These are phyloP conservation scores for Eulemur mongoz DNA, from an alignment of 2,797 vertebrate species.

Conservation along the genomic window DNA sequence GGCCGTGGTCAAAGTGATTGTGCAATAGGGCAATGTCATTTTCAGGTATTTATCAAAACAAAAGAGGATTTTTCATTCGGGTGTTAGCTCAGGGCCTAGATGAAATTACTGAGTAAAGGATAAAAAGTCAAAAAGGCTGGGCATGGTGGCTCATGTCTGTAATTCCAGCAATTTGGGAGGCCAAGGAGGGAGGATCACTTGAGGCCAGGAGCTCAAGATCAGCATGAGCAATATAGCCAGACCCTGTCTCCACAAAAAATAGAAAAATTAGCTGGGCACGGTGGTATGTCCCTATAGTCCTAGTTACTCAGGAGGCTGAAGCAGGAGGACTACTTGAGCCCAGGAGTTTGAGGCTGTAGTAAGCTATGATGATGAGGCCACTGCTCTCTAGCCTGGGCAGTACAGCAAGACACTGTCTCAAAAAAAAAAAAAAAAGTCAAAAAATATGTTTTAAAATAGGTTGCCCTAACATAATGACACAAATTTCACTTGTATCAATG, in stretches of 20 bases:
- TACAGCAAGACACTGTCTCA: not conserved
- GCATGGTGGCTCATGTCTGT: not conserved
- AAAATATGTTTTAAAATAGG: not conserved
- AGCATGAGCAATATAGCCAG: not conserved
- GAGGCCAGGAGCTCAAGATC: not conserved
- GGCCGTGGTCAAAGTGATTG: not conserved
- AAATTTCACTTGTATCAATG: not conserved
- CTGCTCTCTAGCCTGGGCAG: not conserved
- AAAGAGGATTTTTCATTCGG: not conserved
- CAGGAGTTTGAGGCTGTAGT: too few species aligned
- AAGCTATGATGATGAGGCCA: not conserved
- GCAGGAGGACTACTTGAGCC: too few species aligned
- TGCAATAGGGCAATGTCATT: not conserved
- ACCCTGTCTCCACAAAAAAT: not conserved
- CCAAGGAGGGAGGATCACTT: not conserved
- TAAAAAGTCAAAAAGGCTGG: not conserved
- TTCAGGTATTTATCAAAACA: slow-evolving; percentile 43
- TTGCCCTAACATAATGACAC: not conserved
- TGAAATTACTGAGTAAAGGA: not conserved
- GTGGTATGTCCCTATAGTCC: too few species aligned
- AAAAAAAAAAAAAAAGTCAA: not conserved
- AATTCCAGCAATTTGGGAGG: not conserved
- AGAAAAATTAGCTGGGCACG: too few species aligned
- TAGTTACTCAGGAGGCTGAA: too few species aligned
- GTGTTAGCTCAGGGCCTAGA: not conserved